Percentiles rank a stretch among this genome's conserved stretches.
Evolutionary conservation across 2,888 invertebrate genomes (phyloP).

Genomic region (Adineta ricciae): DNA sequence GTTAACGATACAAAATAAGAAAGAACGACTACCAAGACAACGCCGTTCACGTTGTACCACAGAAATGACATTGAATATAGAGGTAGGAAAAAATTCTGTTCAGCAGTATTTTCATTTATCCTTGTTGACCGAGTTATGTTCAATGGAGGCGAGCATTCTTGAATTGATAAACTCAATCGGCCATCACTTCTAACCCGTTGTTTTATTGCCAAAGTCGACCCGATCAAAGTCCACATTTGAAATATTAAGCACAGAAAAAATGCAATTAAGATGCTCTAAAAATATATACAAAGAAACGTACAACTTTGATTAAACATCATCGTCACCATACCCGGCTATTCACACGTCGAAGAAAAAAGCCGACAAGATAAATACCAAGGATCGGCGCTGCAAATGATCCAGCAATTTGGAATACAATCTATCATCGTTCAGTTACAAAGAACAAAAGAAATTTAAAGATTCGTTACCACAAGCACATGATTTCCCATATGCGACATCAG

Average conservation of each 20-base stretch:
- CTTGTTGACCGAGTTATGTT: neutral
- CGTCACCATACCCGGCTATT: neutral
- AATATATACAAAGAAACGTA: neutral
- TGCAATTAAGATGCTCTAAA: neutral
- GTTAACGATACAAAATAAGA: neutral
- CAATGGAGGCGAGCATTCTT: neutral
- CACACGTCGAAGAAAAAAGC: neutral
- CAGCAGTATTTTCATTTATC: no score
- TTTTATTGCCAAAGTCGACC: neutral
- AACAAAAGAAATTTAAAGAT: no score
- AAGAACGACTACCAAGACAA: neutral
- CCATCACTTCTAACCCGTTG: neutral
- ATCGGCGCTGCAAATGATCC: neutral
- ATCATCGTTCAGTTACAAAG: no score
- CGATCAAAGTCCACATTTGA: neutral
- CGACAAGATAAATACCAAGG: neutral
- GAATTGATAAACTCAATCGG: neutral
- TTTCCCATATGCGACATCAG: neutral
- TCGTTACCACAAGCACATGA: neutral
- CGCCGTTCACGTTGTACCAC: neutral
- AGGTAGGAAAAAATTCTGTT: neutral
- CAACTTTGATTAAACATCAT: neutral
- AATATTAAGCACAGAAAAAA: neutral
- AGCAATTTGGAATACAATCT: neutral
- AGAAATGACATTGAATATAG: neutral